Percentiles rank a stretch among this genome's conserved stretches.
phyloP scores from a whole-genome alignment of 2,888 invertebrate genomes.

The Campaea margaritaria region DNA sequence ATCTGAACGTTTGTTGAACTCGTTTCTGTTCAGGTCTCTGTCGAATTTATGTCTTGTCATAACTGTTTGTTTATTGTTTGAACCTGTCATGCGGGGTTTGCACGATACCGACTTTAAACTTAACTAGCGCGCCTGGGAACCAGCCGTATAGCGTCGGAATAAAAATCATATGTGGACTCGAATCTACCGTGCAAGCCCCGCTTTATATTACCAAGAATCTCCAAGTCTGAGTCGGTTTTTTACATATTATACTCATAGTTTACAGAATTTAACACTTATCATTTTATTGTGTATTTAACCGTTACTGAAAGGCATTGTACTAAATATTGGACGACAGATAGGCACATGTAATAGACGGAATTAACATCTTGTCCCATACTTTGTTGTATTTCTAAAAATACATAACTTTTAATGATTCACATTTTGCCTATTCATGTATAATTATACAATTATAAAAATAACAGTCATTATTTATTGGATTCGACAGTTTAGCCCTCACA shows the following conservation, averaged over 20 bases:
- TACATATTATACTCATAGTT: constrained; percentile 50
- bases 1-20: not conserved
- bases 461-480: constrained; percentile 65
- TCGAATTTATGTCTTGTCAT: constrained; percentile 67
- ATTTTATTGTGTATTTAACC: constrained; percentile 41
- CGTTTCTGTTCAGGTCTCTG: constrained; percentile 40
- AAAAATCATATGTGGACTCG: constrained; percentile 1
- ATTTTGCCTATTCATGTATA: constrained; percentile 84
- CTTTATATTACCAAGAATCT: constrained; percentile 49
- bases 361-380: constrained; percentile 65
- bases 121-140: not conserved
- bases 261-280: constrained; percentile 36
- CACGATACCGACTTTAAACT: not conserved
- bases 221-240: constrained; percentile 66
- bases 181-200: constrained; percentile 36
- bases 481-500: constrained; percentile 52
- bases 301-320: constrained; percentile 33
- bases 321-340: constrained; percentile 50
- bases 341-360: constrained; percentile 68
- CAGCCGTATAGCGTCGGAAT: not conserved
- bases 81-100: constrained; percentile 2
- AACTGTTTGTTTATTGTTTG: constrained; percentile 50
- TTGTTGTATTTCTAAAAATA: constrained; percentile 75
- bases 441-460: constrained; percentile 79
- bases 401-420: constrained; percentile 81